Evolutionary conservation across 2,797 vertebrate genomes (phyloP).

Genomic region (Argentina silus): DNA sequence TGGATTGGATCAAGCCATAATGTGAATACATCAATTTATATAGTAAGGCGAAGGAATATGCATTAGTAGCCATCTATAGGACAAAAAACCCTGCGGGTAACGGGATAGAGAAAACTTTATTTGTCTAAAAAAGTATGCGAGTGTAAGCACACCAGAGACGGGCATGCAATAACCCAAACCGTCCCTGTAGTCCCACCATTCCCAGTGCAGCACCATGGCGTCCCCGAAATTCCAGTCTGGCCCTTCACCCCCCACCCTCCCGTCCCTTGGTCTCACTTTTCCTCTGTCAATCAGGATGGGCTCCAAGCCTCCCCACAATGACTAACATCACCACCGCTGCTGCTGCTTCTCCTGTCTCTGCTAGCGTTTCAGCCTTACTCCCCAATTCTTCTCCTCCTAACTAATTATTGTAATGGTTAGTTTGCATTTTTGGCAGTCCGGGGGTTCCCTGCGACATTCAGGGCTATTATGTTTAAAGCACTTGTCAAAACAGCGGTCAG

Average conservation of each 20-base stretch:
- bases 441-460: conserved; percentile 68
- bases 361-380: conserved; percentile 60
- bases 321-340: conserved; percentile 45
- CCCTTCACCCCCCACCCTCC: not conserved
- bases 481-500: conserved; percentile 75
- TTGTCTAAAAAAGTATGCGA: conserved; percentile 61
- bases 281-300: conserved; percentile 67
- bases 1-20: conserved; percentile 35
- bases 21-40: conserved; percentile 25
- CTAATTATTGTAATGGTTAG: conserved; percentile 80
- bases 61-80: conserved; percentile 29
- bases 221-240: conserved; percentile 57
- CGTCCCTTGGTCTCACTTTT: conserved; percentile 31
- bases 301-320: conserved; percentile 67
- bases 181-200: conserved; percentile 46
- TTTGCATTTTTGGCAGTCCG: conserved; percentile 73
- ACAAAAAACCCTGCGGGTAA: conserved; percentile 52
- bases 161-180: conserved; percentile 56
- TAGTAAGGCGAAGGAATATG: conserved; percentile 25
- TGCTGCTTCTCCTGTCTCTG: conserved; percentile 39
- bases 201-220: conserved; percentile 36
- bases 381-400: conserved; percentile 63
- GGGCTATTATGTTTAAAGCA: conserved; percentile 70
- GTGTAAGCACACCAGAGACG: conserved; percentile 42
- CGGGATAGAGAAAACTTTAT: conserved; percentile 62